Percentiles rank a stretch among this genome's conserved stretches.
Evolutionary conservation across 2,888 invertebrate genomes (phyloP).

Genomic region (Perizoma flavofasciatum): DNA sequence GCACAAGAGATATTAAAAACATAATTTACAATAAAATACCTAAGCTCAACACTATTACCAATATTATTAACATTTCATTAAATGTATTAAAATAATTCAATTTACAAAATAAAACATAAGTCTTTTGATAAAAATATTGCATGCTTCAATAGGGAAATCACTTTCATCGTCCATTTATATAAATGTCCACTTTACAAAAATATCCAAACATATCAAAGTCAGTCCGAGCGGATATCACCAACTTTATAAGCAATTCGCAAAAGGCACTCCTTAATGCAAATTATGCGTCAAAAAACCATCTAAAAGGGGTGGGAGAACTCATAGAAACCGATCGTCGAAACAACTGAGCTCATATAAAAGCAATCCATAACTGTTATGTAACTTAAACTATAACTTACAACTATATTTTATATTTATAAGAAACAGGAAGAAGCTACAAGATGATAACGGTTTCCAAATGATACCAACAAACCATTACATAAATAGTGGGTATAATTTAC

Average conservation of each 20-base stretch:
- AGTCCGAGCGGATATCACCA: constrained; percentile 67
- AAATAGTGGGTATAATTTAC: constrained; percentile 43
- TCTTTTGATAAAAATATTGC: constrained; percentile 58
- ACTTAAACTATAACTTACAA: constrained; percentile 54
- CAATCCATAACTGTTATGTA: constrained; percentile 35
- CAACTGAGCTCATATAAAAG: constrained; percentile 52
- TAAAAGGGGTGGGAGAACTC: constrained; percentile 32
- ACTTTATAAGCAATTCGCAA: constrained; percentile 57
- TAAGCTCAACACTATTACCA: constrained; percentile 65
- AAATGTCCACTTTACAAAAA: constrained; percentile 62
- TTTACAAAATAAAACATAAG: constrained; percentile 43
- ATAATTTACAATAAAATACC: constrained; percentile 60
- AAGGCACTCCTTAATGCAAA: constrained; percentile 71
- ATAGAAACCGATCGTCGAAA: constrained; percentile 43
- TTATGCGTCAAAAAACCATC: constrained; percentile 33
- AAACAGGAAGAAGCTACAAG: constrained; percentile 71
- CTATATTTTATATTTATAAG: constrained; percentile 53
- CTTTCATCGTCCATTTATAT: constrained; percentile 43
- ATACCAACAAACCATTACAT: constrained; percentile 53
- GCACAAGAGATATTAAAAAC: constrained; percentile 57
- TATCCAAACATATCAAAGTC: constrained; percentile 69
- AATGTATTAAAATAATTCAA: constrained; percentile 37
- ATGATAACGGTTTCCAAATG: constrained; percentile 50
- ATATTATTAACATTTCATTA: constrained; percentile 41
- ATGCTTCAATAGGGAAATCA: constrained; percentile 47